phyloP scores from a whole-genome alignment of 2,888 invertebrate genomes.

The Neria commutata region DNA sequence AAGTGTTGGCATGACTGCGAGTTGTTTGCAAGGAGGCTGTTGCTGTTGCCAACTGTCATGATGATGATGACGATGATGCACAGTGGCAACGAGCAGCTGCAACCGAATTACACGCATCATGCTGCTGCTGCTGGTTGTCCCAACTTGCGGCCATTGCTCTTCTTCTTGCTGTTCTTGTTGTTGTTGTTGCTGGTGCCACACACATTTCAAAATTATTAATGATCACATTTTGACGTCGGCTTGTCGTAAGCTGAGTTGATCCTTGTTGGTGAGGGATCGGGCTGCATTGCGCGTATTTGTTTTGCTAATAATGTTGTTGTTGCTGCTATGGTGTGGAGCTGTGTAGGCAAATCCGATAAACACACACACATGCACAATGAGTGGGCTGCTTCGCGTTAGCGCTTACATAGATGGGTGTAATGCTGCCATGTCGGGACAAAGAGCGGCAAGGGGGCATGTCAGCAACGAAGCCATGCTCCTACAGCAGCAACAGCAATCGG shows the following conservation, averaged over 20 bases:
- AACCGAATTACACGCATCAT: too few relatives aligned
- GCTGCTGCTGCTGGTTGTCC: background rate
- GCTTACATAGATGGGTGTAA: too few relatives aligned
- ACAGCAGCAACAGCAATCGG: too few relatives aligned
- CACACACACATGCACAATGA: too few relatives aligned
- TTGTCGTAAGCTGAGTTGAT: background rate
- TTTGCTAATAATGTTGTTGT: background rate
- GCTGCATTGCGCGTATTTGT: background rate
- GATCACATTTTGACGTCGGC: background rate
- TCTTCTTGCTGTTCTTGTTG: background rate
- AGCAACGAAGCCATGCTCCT: too few relatives aligned
- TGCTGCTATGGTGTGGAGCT: background rate
- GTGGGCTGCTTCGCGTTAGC: too few relatives aligned
- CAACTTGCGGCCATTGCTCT: background rate
- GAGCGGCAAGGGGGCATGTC: too few relatives aligned
- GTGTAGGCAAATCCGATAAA: too few relatives aligned
- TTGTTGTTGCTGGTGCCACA: background rate
- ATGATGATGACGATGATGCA: background rate
- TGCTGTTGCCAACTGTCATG: background rate
- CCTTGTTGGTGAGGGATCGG: background rate
- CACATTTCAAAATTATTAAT: slow-evolving; percentile 2
- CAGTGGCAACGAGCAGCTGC: too few relatives aligned
- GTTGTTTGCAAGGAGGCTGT: too few relatives aligned
- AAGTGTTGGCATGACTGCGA: too few relatives aligned
- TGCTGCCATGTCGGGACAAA: too few relatives aligned